Evolutionary conservation across 2,113 vertebrate genomes (phyloP).

Genomic region (Pheucticus melanocephalus): DNA sequence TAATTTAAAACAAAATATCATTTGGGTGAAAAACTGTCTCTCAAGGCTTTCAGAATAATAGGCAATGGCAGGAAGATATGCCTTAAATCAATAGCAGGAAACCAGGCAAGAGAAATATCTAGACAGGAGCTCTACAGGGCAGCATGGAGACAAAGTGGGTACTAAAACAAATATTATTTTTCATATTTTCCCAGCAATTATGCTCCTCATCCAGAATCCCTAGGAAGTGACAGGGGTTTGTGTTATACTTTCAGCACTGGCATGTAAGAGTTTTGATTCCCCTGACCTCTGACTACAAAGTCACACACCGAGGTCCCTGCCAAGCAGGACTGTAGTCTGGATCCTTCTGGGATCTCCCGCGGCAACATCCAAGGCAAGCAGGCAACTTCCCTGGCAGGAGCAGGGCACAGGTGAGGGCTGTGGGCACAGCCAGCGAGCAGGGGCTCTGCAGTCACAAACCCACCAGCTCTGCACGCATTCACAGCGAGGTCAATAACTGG

Average conservation of each 20-base stretch:
- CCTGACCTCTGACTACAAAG: neutral
- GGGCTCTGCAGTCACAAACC: neutral
- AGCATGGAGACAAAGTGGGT: neutral
- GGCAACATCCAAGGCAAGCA: neutral
- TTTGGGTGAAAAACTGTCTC: neutral
- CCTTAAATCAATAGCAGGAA: conserved; percentile 3
- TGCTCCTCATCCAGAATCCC: neutral
- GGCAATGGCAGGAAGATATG: neutral
- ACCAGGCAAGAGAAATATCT: neutral
- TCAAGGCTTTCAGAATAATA: neutral
- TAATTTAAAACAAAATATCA: neutral
- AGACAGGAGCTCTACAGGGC: neutral
- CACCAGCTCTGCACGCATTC: neutral
- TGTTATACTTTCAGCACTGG: neutral
- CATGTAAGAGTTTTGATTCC: neutral
- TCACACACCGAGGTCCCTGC: neutral
- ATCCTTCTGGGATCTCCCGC: neutral
- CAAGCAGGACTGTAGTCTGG: neutral
- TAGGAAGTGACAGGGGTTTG: neutral
- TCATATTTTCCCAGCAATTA: neutral
- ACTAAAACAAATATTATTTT: neutral
- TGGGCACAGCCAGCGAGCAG: neutral
- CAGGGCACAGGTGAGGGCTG: neutral
- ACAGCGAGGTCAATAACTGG: neutral
- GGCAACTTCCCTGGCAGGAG: neutral